Percentiles rank a stretch among this genome's conserved stretches.
These are phyloP conservation scores for Gambusia yucatana DNA, from an alignment of 2,797 vertebrate genomes.

Conservation along the genomic window DNA sequence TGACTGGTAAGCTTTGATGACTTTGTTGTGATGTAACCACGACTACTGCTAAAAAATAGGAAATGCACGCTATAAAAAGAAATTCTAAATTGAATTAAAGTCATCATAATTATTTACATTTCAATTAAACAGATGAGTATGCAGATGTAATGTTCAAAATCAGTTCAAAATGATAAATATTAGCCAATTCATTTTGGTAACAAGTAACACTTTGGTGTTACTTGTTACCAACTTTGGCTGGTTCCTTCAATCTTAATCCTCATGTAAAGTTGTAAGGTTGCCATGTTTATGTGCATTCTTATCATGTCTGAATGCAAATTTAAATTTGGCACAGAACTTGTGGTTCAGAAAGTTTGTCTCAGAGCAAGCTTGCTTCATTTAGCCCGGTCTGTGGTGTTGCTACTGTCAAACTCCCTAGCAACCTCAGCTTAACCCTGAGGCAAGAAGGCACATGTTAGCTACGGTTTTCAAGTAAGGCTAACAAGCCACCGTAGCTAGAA, in stretches of 20 bases:
- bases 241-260: background rate
- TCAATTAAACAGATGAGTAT: background rate
- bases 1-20: background rate
- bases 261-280: background rate
- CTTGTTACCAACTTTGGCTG: no score
- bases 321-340: background rate
- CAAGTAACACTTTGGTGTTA: background rate
- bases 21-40: background rate
- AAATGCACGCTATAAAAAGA: background rate
- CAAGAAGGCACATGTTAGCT: background rate
- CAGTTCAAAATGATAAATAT: background rate
- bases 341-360: background rate
- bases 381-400: background rate
- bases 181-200: background rate
- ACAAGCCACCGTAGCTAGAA: background rate
- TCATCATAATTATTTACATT: background rate
- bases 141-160: background rate
- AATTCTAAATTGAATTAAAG: background rate
- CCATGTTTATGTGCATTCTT: background rate
- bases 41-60: background rate
- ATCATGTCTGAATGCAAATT: background rate
- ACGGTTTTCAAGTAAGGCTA: background rate
- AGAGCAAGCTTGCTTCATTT: background rate
- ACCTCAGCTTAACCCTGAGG: background rate
- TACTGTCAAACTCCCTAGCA: background rate